Percentiles rank a stretch among this genome's conserved stretches.
phyloP scores from a whole-genome alignment of 2,888 invertebrate genomes.

The Apodemia zela region DNA sequence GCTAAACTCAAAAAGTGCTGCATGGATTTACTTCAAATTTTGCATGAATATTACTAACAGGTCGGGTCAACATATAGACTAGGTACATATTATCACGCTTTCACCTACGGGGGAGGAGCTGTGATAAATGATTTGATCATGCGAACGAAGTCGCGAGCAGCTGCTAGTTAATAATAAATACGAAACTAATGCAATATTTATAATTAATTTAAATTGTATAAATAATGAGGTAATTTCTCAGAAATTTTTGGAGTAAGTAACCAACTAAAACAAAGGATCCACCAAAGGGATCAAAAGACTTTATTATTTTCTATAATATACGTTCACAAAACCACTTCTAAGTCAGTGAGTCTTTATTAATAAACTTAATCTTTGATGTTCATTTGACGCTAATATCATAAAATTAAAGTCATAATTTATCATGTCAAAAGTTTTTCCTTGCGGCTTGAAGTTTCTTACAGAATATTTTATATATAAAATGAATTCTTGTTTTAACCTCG shows the following conservation, averaged over 20 bases:
- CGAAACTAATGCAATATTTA: too few species aligned
- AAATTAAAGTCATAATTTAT: conserved; percentile 11
- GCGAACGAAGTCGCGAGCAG: too few species aligned
- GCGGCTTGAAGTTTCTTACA: neutral
- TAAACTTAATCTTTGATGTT: conserved; percentile 14
- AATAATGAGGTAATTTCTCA: neutral
- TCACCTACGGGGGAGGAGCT: too few species aligned
- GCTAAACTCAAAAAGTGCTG: too few species aligned
- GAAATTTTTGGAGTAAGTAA: neutral
- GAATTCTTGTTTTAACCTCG: neutral
- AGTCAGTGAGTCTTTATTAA: neutral
- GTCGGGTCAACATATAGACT: too few species aligned
- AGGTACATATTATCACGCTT: too few species aligned
- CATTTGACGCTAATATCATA: conserved; percentile 8
- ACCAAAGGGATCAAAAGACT: neutral
- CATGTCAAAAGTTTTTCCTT: conserved; percentile 8
- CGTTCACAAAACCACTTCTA: conserved; percentile 17
- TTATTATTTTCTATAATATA: neutral
- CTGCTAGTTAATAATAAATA: too few species aligned
- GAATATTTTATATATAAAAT: conserved; percentile 2
- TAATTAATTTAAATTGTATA: too few species aligned
- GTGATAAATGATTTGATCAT: too few species aligned
- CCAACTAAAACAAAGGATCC: too few species aligned
- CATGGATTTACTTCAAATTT: too few species aligned
- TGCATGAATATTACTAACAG: too few species aligned